Conservation (phyloP, 2,797 vertebrate genomes). For the Odontamblyopus rebecca region DNA sequence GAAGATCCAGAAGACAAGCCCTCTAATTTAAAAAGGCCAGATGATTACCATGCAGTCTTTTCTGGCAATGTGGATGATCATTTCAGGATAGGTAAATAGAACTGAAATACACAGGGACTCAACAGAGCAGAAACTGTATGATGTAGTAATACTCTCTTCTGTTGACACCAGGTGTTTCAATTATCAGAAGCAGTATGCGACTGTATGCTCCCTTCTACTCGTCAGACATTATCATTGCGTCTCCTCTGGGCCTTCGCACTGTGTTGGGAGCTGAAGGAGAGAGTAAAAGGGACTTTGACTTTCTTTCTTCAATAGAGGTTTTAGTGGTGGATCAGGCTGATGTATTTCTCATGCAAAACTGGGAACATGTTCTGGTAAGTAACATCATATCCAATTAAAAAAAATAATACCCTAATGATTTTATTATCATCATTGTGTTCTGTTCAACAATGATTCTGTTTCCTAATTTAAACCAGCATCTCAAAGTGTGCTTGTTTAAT, state of each 20-base stretch:
- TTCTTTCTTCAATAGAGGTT: slow-evolving; percentile 92
- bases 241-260: slow-evolving; percentile 92
- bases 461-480: too few relatives aligned
- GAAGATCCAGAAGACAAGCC: slow-evolving; percentile 82
- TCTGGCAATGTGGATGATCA: slow-evolving; percentile 96
- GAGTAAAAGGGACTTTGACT: slow-evolving; percentile 91
- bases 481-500: too few relatives aligned
- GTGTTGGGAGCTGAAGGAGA: slow-evolving; percentile 91
- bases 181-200: slow-evolving; percentile 89
- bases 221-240: slow-evolving; percentile 93
- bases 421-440: too few relatives aligned
- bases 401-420: neutral
- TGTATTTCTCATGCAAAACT: slow-evolving; percentile 97
- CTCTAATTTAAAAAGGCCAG: slow-evolving; percentile 85
- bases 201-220: slow-evolving; percentile 96
- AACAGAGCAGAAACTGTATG: neutral
- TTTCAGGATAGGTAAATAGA: slow-evolving; percentile 88
- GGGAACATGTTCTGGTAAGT: slow-evolving; percentile 94
- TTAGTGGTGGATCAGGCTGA: slow-evolving; percentile 93
- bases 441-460: too few relatives aligned
- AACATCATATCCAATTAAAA: neutral
- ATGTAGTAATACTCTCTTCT: neutral
- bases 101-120: neutral
- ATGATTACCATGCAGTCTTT: slow-evolving; percentile 91
- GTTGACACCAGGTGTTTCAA: slow-evolving; percentile 81